Evolutionary conservation across 2,113 vertebrate species (phyloP).

Genomic region (Myanophis thanlyinensis): DNA sequence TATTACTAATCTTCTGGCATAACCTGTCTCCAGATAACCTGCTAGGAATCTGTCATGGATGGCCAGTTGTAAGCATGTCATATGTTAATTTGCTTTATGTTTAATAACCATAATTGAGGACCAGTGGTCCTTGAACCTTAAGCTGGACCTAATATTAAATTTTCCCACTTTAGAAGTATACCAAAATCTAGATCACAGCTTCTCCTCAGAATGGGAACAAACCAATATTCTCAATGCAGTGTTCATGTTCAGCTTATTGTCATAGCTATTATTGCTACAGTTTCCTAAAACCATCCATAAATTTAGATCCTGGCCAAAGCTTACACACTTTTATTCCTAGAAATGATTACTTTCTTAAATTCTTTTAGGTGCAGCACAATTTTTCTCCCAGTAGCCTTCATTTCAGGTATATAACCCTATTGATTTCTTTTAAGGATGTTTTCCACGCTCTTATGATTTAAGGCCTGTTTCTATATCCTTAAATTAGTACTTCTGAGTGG

Average conservation of each 20-base stretch:
- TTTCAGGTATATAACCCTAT: background rate
- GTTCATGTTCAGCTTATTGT: background rate
- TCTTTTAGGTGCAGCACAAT: background rate
- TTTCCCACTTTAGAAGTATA: background rate
- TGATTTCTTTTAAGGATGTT: background rate
- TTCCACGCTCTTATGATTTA: background rate
- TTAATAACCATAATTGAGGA: background rate
- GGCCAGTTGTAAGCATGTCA: background rate
- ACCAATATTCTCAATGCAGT: background rate
- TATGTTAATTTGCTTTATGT: background rate
- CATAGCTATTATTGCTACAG: background rate
- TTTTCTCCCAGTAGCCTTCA: background rate
- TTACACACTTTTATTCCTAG: background rate
- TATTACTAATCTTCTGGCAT: background rate
- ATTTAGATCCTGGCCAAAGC: background rate
- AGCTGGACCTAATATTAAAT: background rate
- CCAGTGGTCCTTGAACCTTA: background rate
- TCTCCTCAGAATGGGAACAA: background rate
- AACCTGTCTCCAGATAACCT: background rate
- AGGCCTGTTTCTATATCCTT: background rate
- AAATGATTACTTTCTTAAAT: background rate
- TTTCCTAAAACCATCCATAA: background rate
- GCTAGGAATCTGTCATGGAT: background rate
- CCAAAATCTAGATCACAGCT: background rate
- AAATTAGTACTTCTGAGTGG: background rate